Evolutionary conservation across 2,113 vertebrate species (phyloP).

Genomic region (Okapia johnstoni): DNA sequence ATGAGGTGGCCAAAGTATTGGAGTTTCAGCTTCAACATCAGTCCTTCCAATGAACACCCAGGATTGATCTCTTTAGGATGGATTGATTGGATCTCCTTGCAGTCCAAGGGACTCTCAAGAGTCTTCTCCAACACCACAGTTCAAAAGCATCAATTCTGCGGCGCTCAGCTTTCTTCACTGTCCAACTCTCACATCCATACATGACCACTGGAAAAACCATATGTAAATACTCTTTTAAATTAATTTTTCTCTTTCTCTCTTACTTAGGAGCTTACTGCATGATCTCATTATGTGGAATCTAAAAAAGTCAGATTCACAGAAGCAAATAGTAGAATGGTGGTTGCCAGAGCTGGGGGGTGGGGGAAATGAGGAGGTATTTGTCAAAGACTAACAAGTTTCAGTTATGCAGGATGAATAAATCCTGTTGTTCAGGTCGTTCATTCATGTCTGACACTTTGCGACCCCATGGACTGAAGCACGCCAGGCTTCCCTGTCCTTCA

Average conservation of each 20-base stretch:
- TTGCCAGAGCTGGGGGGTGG: not conserved
- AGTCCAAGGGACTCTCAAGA: not conserved
- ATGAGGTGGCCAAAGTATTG: not conserved
- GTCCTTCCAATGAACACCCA: not conserved
- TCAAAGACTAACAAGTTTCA: not conserved
- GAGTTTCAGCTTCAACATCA: not conserved
- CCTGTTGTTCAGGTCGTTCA: not conserved
- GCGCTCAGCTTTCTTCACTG: not conserved
- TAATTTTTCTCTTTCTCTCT: too few species aligned
- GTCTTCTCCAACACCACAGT: not conserved
- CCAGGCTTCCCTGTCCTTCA: not conserved
- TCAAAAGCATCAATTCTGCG: not conserved
- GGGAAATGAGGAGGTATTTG: not conserved
- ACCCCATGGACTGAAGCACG: not conserved
- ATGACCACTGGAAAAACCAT: not conserved
- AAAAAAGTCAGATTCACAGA: not conserved
- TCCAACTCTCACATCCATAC: not conserved
- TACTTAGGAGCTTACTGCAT: not conserved
- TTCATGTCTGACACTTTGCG: not conserved
- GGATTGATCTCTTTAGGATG: not conserved
- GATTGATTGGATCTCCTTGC: not conserved
- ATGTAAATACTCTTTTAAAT: too few species aligned
- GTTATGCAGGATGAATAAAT: not conserved
- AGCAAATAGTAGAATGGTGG: not conserved
- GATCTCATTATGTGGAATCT: not conserved